Conservation (phyloP, 2,797 vertebrate genomes). For the Otolemur crassicaudatus region DNA sequence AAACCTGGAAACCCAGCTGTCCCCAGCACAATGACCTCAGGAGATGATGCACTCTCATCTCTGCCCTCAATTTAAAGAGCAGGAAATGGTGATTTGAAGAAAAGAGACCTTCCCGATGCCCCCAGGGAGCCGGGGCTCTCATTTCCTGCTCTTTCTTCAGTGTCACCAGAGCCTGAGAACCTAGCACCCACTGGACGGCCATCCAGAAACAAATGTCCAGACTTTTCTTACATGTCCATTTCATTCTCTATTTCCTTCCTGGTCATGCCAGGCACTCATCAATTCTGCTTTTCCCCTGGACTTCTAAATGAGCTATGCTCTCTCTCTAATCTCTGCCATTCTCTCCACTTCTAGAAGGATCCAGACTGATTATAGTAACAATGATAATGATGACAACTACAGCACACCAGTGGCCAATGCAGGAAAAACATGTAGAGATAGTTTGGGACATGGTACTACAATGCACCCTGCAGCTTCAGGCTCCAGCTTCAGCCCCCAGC, state of each 20-base stretch:
- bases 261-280: no score
- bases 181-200: rapidly evolving
- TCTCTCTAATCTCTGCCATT: background rate
- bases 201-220: background rate
- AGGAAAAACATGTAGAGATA: no score
- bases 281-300: background rate
- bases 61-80: background rate
- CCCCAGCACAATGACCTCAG: no score
- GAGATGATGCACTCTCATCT: background rate
- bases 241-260: background rate
- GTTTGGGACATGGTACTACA: rapidly evolving
- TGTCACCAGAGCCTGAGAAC: rapidly evolving
- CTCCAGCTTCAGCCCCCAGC: background rate
- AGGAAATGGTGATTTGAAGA: background rate
- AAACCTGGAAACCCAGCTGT: background rate
- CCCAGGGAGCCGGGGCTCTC: background rate
- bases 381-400: background rate
- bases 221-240: no score
- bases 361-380: background rate
- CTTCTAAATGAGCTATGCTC: no score
- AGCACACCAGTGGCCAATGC: rapidly evolving
- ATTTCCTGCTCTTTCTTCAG: background rate
- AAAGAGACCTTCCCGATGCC: background rate
- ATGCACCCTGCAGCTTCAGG: rapidly evolving
- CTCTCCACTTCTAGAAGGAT: background rate